Evolutionary conservation across 2,888 invertebrate genomes (phyloP), one percentile per base, ranked within the genome.

Genomic region (Criorhina ranunculi): DNA sequence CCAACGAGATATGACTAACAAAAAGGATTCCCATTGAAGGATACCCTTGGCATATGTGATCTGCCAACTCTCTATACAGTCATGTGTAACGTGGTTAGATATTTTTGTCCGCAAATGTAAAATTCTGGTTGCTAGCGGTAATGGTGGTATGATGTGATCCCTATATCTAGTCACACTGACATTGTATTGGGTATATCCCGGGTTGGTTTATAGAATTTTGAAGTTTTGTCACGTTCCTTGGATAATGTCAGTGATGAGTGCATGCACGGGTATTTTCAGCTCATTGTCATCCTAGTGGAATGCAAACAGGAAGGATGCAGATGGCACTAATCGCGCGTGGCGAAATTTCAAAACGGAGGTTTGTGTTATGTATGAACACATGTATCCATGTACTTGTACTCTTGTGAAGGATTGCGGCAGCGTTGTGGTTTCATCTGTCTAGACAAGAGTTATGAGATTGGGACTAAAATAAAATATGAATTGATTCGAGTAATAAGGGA

Each of bases 301-400:
- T 79, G 79, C 83, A 79, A 85, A 85, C 83, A 85, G 83, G 83
- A 85, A 83, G 79, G 83, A 85, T 85, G 78, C 83, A 69, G 62
- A 85, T 85, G 83, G 57, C 57, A 78, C 73, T 79, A 85, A 78
- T 62, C 79, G 53, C 75, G 73, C 44, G 55, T 67, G 67, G 49
- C 29, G 33, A 55, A 51, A 76, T 69, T 67, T 62, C 9, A 35
- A n/a, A 62, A 55, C 2, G 24, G 24, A 24, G 24, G n/a, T n/a
- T n/a, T n/a, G n/a, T n/a, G n/a, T 4, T 24, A 4, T 24, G 15
- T 15, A 11, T 9, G 11, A 35, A 17, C 33, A n/a, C n/a, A n/a
- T n/a, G n/a, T n/a, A n/a, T n/a, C n/a, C n/a, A 12, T 15, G 64
- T 37, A 19, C 15, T 3, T 31, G 19, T 9, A 15, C 15, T 49